Conservation (phyloP, 2,113 vertebrate species). For the Ictalurus punctatus region DNA sequence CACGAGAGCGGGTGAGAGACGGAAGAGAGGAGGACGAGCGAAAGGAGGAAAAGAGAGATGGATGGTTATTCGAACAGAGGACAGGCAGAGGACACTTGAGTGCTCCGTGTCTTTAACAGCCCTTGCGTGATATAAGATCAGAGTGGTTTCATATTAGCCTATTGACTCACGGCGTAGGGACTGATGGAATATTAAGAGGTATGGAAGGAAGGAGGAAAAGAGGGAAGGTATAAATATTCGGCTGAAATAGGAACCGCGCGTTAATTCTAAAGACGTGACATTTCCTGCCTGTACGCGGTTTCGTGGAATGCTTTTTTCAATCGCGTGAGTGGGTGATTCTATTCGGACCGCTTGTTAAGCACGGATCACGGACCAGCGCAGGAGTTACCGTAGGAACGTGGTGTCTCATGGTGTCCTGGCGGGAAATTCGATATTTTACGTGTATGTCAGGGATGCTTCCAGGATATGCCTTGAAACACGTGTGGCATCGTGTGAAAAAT, state of each 20-base stretch:
- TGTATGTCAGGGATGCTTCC: neutral
- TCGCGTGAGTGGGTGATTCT: neutral
- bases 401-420: neutral
- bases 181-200: slow-evolving; percentile 52
- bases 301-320: slow-evolving; percentile 2
- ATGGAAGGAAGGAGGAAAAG: neutral
- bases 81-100: slow-evolving; percentile 52
- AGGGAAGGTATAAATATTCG: neutral
- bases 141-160: slow-evolving; percentile 55
- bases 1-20: slow-evolving; percentile 26
- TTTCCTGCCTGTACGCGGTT: slow-evolving; percentile 13
- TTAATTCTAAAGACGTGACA: neutral
- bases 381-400: neutral
- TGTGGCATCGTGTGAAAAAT: neutral
- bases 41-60: slow-evolving; percentile 22
- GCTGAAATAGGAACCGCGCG: neutral
- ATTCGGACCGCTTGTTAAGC: neutral
- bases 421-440: neutral
- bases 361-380: neutral
- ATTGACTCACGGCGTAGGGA: slow-evolving; percentile 36
- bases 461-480: neutral
- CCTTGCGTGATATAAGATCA: slow-evolving; percentile 54
- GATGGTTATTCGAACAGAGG: slow-evolving; percentile 39
- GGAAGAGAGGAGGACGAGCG: slow-evolving; percentile 3
- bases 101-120: slow-evolving; percentile 45